Conservation (phyloP, 2,888 invertebrate genomes). For the Lamproptera curius region DNA sequence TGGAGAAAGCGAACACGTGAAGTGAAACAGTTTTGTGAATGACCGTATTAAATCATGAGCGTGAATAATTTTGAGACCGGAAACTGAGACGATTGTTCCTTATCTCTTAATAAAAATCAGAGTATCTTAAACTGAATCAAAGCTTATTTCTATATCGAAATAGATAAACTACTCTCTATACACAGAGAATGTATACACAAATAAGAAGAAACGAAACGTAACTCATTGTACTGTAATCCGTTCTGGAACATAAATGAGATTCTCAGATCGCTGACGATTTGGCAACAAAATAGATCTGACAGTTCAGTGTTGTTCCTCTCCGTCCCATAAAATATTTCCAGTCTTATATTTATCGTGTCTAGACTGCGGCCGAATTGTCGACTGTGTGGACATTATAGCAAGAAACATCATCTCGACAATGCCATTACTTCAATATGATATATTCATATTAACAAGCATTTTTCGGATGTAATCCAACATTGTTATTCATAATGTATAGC, state of each 20-base stretch:
- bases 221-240: slow-evolving; percentile 9
- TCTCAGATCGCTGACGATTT: slow-evolving; percentile 12
- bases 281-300: slow-evolving; percentile 19
- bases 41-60: slow-evolving; percentile 1
- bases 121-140: no score
- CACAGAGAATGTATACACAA: no score
- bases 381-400: background rate
- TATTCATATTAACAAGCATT: background rate
- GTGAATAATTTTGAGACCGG: no score
- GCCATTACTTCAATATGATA: slow-evolving; percentile 3
- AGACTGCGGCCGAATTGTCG: slow-evolving; percentile 12
- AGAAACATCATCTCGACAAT: slow-evolving; percentile 6
- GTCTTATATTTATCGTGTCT: slow-evolving; percentile 19
- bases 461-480: no score
- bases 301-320: slow-evolving; percentile 10
- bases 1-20: background rate
- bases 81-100: no score
- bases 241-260: slow-evolving; percentile 12
- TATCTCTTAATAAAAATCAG: no score
- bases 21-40: background rate
- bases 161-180: no score
- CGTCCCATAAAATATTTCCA: slow-evolving; percentile 17
- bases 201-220: background rate
- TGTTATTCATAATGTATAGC: no score
- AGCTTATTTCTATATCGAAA: no score